A percentile compares a stretch with the other conserved stretches of the same genome.
Conservation (phyloP, 2,797 vertebrate genomes). For the Myotis pilosus region DNA sequence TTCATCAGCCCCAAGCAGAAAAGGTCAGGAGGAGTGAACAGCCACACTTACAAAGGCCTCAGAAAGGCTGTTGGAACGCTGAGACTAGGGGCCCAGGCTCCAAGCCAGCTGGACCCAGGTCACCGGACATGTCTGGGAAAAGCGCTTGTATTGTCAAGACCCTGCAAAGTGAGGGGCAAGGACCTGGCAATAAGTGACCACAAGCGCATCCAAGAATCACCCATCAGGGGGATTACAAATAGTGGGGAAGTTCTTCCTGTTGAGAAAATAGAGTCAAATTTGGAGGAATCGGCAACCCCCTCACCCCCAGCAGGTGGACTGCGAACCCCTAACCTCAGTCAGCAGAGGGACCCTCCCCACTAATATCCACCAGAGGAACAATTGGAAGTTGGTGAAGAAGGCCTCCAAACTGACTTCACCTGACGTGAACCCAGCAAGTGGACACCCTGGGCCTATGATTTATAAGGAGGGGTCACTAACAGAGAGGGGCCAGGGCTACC, state of each 20-base stretch:
- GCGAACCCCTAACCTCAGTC: not conserved
- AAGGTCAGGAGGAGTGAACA: not conserved
- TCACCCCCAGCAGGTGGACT: not conserved
- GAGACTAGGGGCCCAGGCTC: not conserved
- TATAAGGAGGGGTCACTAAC: not conserved
- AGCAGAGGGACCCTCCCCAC: not conserved
- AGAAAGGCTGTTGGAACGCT: not conserved
- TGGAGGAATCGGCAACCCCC: not conserved
- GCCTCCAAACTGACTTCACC: not conserved
- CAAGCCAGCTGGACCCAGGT: not conserved
- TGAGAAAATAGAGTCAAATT: not conserved
- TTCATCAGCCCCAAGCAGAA: not conserved
- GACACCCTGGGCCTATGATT: not conserved
- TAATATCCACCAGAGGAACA: not conserved
- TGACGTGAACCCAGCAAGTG: not conserved
- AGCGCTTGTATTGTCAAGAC: not conserved
- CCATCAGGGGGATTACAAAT: no score
- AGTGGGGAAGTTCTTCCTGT: not conserved
- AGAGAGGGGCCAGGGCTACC: not conserved
- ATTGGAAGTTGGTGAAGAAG: not conserved
- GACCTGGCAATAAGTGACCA: not conserved
- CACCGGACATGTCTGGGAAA: not conserved
- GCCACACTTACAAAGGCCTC: not conserved
- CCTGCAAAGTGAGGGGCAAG: not conserved
- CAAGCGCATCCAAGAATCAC: not conserved